Evolutionary conservation across 2,113 vertebrate species (phyloP).

Genomic region (Cavia porcellus): DNA sequence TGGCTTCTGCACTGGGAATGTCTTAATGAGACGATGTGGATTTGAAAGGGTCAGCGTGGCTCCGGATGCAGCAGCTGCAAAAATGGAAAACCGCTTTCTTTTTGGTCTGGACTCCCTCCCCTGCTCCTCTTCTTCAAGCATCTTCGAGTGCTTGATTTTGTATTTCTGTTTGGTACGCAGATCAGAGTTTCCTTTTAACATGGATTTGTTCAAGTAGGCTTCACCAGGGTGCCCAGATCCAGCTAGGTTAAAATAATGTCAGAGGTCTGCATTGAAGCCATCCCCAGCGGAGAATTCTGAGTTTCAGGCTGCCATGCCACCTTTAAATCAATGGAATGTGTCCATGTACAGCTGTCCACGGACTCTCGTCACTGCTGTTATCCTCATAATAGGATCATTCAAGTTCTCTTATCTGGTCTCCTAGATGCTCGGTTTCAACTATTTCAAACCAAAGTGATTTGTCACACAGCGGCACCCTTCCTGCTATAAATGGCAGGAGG

Average conservation of each 20-base stretch:
- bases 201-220: slow-evolving; percentile 44
- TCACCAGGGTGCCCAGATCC: neutral
- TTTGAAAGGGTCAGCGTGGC: neutral
- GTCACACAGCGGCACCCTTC: neutral
- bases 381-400: slow-evolving; percentile 74
- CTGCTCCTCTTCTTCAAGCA: neutral
- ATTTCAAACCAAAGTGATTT: neutral
- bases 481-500: neutral
- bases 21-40: slow-evolving; percentile 11
- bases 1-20: neutral
- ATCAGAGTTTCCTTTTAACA: neutral
- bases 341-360: rapidly evolving
- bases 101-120: neutral
- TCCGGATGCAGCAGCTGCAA: neutral
- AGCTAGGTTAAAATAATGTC: slow-evolving; percentile 33
- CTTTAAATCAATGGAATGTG: slow-evolving; percentile 79
- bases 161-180: slow-evolving; percentile 20
- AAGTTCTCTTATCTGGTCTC: slow-evolving; percentile 60
- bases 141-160: neutral
- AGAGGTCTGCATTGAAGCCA: slow-evolving; percentile 37
- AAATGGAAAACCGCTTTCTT: slow-evolving; percentile 13
- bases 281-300: slow-evolving; percentile 40
- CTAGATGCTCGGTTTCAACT: slow-evolving; percentile 53
- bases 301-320: slow-evolving; percentile 43
- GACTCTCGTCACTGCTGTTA: slow-evolving; percentile 53